Conservation (phyloP, 2,113 vertebrate genomes). For the Rynchops niger region DNA sequence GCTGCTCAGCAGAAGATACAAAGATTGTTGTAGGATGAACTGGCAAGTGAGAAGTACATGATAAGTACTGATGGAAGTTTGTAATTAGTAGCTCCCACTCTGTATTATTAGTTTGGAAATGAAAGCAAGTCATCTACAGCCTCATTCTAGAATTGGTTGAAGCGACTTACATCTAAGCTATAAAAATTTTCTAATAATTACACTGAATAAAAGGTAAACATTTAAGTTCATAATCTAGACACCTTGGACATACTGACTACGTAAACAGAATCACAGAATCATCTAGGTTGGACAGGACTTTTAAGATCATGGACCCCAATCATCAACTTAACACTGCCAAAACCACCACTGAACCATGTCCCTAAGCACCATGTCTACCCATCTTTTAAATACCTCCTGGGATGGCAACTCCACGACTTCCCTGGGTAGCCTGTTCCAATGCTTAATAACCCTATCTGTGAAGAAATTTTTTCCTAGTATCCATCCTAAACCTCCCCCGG, state of each 20-base stretch:
- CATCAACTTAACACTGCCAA: neutral
- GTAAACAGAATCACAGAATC: neutral
- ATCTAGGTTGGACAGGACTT: neutral
- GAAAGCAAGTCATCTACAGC: neutral
- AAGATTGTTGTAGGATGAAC: neutral
- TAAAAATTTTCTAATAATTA: slow-evolving; percentile 16
- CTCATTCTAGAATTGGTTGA: neutral
- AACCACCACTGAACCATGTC: neutral
- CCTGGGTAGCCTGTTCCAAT: neutral
- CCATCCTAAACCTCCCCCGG: neutral
- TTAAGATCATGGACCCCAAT: neutral
- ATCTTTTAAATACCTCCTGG: neutral
- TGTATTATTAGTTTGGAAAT: neutral
- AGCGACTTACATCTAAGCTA: neutral
- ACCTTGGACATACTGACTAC: neutral
- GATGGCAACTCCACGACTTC: neutral
- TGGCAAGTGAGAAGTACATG: neutral
- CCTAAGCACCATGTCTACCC: neutral
- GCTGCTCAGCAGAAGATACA: neutral
- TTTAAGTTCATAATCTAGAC: neutral
- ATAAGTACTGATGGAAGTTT: neutral
- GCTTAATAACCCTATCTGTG: neutral
- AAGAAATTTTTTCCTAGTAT: neutral
- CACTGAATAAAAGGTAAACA: neutral
- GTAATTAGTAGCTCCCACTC: neutral